phyloP scores from a whole-genome alignment of 2,888 invertebrate genomes.

The Girardia tigrina region DNA sequence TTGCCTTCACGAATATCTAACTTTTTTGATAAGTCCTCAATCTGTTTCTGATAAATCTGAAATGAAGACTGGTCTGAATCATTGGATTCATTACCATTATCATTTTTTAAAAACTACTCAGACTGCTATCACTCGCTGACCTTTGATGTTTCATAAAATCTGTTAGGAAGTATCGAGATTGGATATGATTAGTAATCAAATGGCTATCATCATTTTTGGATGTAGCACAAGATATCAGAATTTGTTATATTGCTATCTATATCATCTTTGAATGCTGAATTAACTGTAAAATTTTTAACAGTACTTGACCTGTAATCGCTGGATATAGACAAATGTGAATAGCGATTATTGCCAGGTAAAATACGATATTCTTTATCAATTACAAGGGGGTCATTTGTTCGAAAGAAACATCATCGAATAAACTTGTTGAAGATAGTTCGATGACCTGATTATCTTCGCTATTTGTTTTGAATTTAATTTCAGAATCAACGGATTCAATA shows the following conservation, averaged over 20 bases:
- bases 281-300: too few relatives aligned
- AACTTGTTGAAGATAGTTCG: too few relatives aligned
- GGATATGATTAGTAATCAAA: not conserved
- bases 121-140: constrained; percentile 44
- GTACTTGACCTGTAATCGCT: too few relatives aligned
- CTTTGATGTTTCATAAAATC: constrained; percentile 40
- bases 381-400: too few relatives aligned
- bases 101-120: not conserved
- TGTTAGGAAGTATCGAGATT: constrained; percentile 10
- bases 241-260: constrained; percentile 65
- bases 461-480: too few relatives aligned
- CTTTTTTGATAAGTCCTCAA: constrained; percentile 6
- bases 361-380: too few relatives aligned
- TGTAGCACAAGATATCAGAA: constrained; percentile 64
- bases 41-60: too few relatives aligned
- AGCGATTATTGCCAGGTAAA: too few relatives aligned
- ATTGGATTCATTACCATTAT: not conserved
- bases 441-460: too few relatives aligned
- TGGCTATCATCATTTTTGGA: constrained; percentile 45
- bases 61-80: not conserved
- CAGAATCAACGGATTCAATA: too few relatives aligned
- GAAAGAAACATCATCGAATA: too few relatives aligned
- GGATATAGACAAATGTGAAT: too few relatives aligned
- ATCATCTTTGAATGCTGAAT: constrained; percentile 55
- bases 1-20: not conserved